These are phyloP conservation scores for Tanypteryx hageni DNA, from an alignment of 2,888 invertebrate species.

Conservation along the genomic window DNA sequence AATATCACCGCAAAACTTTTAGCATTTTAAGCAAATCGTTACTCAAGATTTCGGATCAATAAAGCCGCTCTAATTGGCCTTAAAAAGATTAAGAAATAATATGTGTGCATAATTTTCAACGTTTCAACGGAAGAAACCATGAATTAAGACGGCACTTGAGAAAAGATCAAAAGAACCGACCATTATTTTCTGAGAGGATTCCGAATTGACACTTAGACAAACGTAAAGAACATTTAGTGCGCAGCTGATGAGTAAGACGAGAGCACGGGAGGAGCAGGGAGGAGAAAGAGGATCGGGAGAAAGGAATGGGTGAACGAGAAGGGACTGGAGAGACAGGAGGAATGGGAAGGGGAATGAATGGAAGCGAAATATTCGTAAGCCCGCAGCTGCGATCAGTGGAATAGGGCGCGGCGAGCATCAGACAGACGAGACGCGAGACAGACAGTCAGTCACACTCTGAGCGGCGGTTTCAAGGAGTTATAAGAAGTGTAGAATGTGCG, in stretches of 20 bases:
- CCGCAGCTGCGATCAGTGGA: slow-evolving; percentile 43
- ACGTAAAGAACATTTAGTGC: not conserved
- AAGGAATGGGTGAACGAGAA: not conserved
- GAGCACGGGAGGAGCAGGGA: not conserved
- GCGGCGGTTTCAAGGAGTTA: not conserved
- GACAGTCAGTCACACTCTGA: slow-evolving; percentile 27
- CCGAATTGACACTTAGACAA: not conserved
- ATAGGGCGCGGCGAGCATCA: slow-evolving; percentile 4
- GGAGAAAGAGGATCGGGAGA: not conserved
- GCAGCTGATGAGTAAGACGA: not conserved
- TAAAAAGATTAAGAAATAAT: not conserved
- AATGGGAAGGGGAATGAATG: slow-evolving; percentile 44
- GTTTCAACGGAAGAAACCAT: not conserved
- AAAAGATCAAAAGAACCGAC: no score
- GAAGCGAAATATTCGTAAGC: slow-evolving; percentile 29
- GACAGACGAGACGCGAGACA: not conserved
- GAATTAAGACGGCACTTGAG: no score
- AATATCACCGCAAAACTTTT: no score
- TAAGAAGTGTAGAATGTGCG: not conserved
- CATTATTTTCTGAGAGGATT: not conserved
- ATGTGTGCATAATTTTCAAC: slow-evolving; percentile 1
- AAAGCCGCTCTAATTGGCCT: no score
- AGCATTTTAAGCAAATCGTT: no score
- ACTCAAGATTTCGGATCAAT: no score
- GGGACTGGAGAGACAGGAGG: no score